Evolutionary conservation across 2,113 vertebrate species (phyloP), one percentile per base, ranked within the genome.

Genomic region (Neodon shergylaensis): DNA sequence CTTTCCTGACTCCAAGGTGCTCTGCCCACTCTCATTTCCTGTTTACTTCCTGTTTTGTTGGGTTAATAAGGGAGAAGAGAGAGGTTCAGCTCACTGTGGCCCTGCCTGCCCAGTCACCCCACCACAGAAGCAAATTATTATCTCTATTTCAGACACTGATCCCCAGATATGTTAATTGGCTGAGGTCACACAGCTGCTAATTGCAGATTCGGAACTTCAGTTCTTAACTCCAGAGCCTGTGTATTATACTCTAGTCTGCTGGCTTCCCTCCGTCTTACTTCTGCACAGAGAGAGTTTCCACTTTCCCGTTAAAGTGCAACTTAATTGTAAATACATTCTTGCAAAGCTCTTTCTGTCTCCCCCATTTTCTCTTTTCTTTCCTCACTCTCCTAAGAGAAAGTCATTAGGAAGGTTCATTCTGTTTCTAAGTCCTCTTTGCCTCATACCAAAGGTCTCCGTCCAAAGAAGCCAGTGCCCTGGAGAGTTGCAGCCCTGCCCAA

Each of bases 301-400:
- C 65, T 84, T 86, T 94, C 78, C 81, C 47, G 85, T 95, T 92
- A 95, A 97, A 96, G 87, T n/a, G 68, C 85, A 97, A 96, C 97
- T 95, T 96, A 94, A 91, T 93, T 97, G 92, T 95, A 97, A 98
- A 95, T 95, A 94, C 68, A 33, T 92, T 91, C 95, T 88, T 88
- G 52, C 73, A 83, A 94, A 95, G n/a, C 63, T 92, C 83, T 49
- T 96, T 94, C 92, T 12, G 0, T 44, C 88, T 81, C 76, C 58
- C 73, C 95, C 73, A 74, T 94, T 95, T 97, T 94, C 96, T 96
- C 63, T 44, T 94, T 92, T 72, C 47, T 44, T 95, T 88, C 42
- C 70, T 90, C 70, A 63, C 33, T 89, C 89, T 82, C 47, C 74
- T 90, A 90, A 97, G 74, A 95, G 58, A 90, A 13, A 90, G 36